Base-by-base conservation (phyloP, 2,797 vertebrate species). In the Peromyscus nudipes region DNA sequence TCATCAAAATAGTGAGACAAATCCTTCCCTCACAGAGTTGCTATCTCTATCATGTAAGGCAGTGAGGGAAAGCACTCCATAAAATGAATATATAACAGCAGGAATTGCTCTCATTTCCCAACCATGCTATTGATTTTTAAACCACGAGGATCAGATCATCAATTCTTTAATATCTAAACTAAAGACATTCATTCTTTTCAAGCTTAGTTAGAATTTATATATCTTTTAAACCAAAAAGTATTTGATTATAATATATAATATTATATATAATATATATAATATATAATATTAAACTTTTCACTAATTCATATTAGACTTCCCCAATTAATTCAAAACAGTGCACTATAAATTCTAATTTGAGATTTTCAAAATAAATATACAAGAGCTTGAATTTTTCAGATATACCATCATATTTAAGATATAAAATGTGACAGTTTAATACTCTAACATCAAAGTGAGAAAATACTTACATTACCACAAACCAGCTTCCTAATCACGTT, bases 361-460 rank as follows among this genome's bases (percentile, higher is more conserved):
- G 40, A 37, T 92, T 91, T 73, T 84, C 29, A 97, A 96, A 96
- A 87, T 64, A 82, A 95, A 96, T 46, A 96, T 67, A 17, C 21
- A 95, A 93, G 7, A 96, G n/a, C 34, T 89, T 95, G n/a, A 40
- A 12, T 80, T 94, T 98, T 96, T 93, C 11, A 77, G 94, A 81
- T 84, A 71, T 49, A 31, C 29, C 37, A 97, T 71, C 89, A 94
- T 60, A 96, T 31, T 77, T 60, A 96, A 96, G 40, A 94, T 90
- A 8, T 81, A 81, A 92, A 81, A 37, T 65, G 10, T 34, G 60
- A 94, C 83, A 57, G 82, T 43, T 95, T 96, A 89, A 84, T 67
- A 91, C 57, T 83, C 57, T 94, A 92, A 96, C 91, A 86, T 96
- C 67, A 96, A 93, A 87, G 16, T 89, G 80, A 97, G 27, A 83